Evolutionary conservation across 2,888 invertebrate species (phyloP), one percentile per base, ranked within the genome.

Genomic region (Nycteola revayana): DNA sequence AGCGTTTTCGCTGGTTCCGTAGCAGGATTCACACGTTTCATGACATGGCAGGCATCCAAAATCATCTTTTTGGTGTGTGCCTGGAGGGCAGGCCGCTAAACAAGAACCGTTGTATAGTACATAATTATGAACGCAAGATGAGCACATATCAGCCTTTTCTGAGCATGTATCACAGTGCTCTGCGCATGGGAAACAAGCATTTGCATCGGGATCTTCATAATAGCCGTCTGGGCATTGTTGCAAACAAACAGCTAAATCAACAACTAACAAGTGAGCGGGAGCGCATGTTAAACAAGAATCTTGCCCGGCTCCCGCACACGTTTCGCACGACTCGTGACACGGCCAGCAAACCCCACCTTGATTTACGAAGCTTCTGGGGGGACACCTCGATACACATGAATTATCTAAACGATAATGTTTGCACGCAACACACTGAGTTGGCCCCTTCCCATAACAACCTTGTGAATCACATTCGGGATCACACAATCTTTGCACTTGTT

Each of bases 181-280:
- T 34, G 94, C 94, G 71, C 97, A 97, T 1, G 96, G 94, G 28
- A 94, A 93, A 73, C 97, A 97, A 0, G 95, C 94, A 62, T 92
- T 93, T 36, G 94, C 93, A 44, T 93, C 93, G 9, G 91, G 89
- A 69, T 94, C 94, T 87, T 95, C 94, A 67, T 93, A 96, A 71
- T 96, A 97, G 24, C 96, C 95, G 63, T 96, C 95, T 0, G 96
- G 96, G 67, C 96, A 97, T 60, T 94, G 93, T 80, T 96, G 95
- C 38, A 96, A 87, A 66, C 97, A 97, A 23, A 96, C 94, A 32
- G 95, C 94, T 47, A 96, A 88, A 77, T 96, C 96, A 7, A 94
- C 92, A 31, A 96, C 94, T 64, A 95, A 91, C 33, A 96, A 90
- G 72, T 96, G 95, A 26, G 94, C 95, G 0, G 95, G 94, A 0